Base-by-base conservation (phyloP, 1,140 invertebrate genomes). In the Probaryconus sp. region DNA sequence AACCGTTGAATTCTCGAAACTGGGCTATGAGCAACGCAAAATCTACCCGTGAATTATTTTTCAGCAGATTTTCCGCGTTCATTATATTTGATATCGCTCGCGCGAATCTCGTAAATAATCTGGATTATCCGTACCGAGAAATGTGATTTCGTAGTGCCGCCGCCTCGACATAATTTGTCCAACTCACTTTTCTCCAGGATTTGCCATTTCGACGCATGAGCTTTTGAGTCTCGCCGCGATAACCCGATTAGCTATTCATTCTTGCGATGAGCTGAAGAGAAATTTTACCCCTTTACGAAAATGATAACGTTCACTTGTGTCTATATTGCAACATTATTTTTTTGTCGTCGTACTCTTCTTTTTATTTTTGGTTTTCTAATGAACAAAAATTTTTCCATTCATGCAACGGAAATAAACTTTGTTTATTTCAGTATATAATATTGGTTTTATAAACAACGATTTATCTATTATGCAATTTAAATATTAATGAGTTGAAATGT, bases 231-330 rank as follows among this genome's bases (percentile, higher is more conserved):
- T 60, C 33, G 9, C 47, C 64, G 50, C 64, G 71, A 70, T 76
- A 76, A 76, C 72, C 65, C 72, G 65, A 70, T 76, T 76, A 76
- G 53, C 48, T 67, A 67, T 75, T 75, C 64, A 48, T 75, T 68
- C 40, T 24, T 26, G 53, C 42, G 21, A 9, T 50, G 30, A 61
- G 42, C 30, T 47, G 18, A 9, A 2, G 31, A 58, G 45, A 61
- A 50, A 73, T 73, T 73, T 42, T 37, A 31, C 45, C 45, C 63
- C 31, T n/a, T n/a, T n/a, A n/a, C n/a, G n/a, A n/a, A n/a, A n/a
- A n/a, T n/a, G n/a, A n/a, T n/a, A n/a, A n/a, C n/a, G n/a, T n/a
- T n/a, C n/a, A n/a, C n/a, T n/a, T n/a, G n/a, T n/a, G n/a, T n/a
- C n/a, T n/a, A n/a, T n/a, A n/a, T n/a, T n/a, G n/a, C n/a, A n/a